These are phyloP conservation scores for Sphinx pinastri DNA, from an alignment of 2,888 invertebrate genomes.

Conservation along the genomic window DNA sequence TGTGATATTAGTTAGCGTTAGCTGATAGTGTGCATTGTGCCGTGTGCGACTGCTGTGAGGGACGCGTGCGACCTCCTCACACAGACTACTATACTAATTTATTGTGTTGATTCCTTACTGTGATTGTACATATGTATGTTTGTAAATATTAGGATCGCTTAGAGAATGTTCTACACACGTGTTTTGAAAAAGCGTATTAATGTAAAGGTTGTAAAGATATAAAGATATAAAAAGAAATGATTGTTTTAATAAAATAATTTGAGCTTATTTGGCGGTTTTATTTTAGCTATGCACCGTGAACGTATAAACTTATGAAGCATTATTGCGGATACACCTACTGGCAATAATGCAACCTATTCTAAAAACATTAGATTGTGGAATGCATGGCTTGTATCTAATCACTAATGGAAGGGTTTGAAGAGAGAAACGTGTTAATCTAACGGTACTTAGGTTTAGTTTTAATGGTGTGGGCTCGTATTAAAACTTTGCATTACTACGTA, in stretches of 20 bases:
- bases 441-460: too few species aligned
- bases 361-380: too few species aligned
- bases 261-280: slow-evolving; percentile 4
- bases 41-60: slow-evolving; percentile 36
- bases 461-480: too few species aligned
- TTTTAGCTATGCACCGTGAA: background rate
- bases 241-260: slow-evolving; percentile 67
- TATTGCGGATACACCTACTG: too few species aligned
- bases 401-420: too few species aligned
- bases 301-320: too few species aligned
- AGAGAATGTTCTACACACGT: slow-evolving; percentile 48
- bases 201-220: slow-evolving; percentile 72
- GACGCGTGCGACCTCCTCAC: slow-evolving; percentile 36
- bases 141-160: slow-evolving; percentile 72
- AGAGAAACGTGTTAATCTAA: too few species aligned
- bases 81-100: slow-evolving; percentile 45
- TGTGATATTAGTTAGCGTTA: slow-evolving; percentile 48
- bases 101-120: slow-evolving; percentile 56
- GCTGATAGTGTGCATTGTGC: slow-evolving; percentile 53
- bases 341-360: too few species aligned
- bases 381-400: too few species aligned
- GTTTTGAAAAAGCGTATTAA: slow-evolving; percentile 57
- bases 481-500: too few species aligned
- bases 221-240: slow-evolving; percentile 48
- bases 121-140: slow-evolving; percentile 73